These are phyloP conservation scores for Marronus borbonicus DNA, from an alignment of 2,888 invertebrate genomes.

Conservation along the genomic window DNA sequence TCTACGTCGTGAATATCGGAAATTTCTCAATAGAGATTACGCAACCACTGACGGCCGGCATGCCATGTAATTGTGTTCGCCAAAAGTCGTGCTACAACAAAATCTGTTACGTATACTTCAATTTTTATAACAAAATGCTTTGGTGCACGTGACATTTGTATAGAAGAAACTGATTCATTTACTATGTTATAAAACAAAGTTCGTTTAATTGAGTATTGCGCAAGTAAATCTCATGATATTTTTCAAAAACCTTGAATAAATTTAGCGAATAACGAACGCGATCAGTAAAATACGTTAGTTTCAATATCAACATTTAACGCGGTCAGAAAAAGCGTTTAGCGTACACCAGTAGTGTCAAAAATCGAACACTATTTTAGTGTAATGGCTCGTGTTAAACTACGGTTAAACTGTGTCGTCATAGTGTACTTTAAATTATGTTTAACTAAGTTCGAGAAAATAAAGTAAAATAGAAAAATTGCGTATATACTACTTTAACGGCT, in stretches of 20 bases:
- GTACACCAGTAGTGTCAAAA: too few relatives aligned
- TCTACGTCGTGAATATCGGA: conserved; percentile 48
- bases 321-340: too few relatives aligned
- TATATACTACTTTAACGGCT: too few relatives aligned
- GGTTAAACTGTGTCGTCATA: too few relatives aligned
- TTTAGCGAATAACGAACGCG: too few relatives aligned
- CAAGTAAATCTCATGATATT: not conserved
- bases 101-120: conserved; percentile 26
- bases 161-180: conserved; percentile 1
- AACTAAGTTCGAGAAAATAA: too few relatives aligned
- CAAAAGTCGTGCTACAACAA: conserved; percentile 40
- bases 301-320: too few relatives aligned
- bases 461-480: too few relatives aligned
- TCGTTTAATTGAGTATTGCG: not conserved
- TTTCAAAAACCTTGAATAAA: not conserved
- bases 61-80: conserved; percentile 41
- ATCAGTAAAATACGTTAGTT: too few relatives aligned
- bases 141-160: conserved; percentile 13
- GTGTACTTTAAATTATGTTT: too few relatives aligned
- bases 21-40: conserved; percentile 41
- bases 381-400: too few relatives aligned
- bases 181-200: not conserved
- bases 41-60: conserved; percentile 24
- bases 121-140: conserved; percentile 8
- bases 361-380: too few relatives aligned